Conservation (phyloP, 2,888 invertebrate genomes). For the Itoplectis maculator region DNA sequence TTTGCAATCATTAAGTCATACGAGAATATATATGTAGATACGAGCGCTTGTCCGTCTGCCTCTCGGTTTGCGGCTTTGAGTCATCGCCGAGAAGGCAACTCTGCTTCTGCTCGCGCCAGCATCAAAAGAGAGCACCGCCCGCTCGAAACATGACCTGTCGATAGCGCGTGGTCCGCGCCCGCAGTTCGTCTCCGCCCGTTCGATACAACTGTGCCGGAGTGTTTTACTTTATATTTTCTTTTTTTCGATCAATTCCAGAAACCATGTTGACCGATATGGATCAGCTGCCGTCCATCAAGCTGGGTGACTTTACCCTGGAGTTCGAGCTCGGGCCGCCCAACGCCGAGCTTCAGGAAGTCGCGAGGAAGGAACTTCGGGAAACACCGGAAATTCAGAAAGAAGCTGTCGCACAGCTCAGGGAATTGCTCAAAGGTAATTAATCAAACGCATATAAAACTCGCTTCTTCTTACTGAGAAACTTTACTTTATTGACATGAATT, state of each 20-base stretch:
- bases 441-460: neutral
- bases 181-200: neutral
- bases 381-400: conserved; percentile 87
- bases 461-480: neutral
- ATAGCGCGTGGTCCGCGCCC: conserved; percentile 14
- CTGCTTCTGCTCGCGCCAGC: neutral
- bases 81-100: conserved; percentile 1
- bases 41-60: neutral
- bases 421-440: conserved; percentile 87
- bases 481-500: conserved; percentile 11
- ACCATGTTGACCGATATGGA: conserved; percentile 91
- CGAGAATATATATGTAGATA: neutral
- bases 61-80: conserved; percentile 5
- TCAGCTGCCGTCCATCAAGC: conserved; percentile 88
- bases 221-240: neutral
- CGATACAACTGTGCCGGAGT: neutral
- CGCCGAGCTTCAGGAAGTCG: conserved; percentile 89
- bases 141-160: conserved; percentile 23
- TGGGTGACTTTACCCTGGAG: conserved; percentile 88
- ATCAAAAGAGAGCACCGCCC: conserved; percentile 10
- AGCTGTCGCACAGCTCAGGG: conserved; percentile 86
- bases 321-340: conserved; percentile 90
- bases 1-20: neutral
- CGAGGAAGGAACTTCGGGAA: conserved; percentile 89
- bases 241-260: conserved; percentile 80